Conservation (phyloP, 2,888 invertebrate genomes). For the Meliscaeva auricollis region DNA sequence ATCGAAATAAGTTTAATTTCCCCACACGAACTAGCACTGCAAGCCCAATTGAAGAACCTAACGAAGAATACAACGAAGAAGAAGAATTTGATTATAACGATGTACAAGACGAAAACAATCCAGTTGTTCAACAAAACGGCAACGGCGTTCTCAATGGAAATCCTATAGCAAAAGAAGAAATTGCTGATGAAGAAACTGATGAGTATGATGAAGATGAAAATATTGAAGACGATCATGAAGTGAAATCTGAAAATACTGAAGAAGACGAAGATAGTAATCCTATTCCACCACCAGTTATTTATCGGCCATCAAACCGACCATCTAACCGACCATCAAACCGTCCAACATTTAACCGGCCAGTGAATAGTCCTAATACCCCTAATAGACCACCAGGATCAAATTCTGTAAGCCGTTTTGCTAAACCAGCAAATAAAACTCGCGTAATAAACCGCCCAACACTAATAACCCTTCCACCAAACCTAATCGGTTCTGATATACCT, state of each 20-base stretch:
- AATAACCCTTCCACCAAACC: slow-evolving; percentile 81
- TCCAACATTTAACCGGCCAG: slow-evolving; percentile 56
- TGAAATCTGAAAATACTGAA: slow-evolving; percentile 76
- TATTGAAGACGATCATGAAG: slow-evolving; percentile 59
- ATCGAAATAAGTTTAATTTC: slow-evolving; percentile 78
- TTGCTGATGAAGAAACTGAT: slow-evolving; percentile 69
- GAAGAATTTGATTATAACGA: slow-evolving; percentile 44
- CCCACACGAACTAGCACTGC: slow-evolving; percentile 37
- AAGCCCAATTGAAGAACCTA: slow-evolving; percentile 55
- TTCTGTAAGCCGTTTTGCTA: slow-evolving; percentile 76
- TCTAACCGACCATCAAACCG: slow-evolving; percentile 70
- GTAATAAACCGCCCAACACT: slow-evolving; percentile 81
- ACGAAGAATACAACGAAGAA: slow-evolving; percentile 71
- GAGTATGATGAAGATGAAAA: slow-evolving; percentile 38
- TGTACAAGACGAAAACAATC: slow-evolving; percentile 52
- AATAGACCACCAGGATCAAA: slow-evolving; percentile 49
- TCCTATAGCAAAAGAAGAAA: slow-evolving; percentile 27
- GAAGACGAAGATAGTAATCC: slow-evolving; percentile 62
- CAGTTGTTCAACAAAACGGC: slow-evolving; percentile 14
- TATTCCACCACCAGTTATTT: slow-evolving; percentile 59
- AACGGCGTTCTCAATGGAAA: slow-evolving; percentile 25
- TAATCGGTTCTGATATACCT: slow-evolving; percentile 80
- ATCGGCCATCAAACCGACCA: slow-evolving; percentile 77
- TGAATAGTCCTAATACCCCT: slow-evolving; percentile 40
- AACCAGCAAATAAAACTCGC: slow-evolving; percentile 78